A percentile compares a stretch with the other conserved stretches of the same genome.
Evolutionary conservation across 1,140 invertebrate genomes (phyloP).

Genomic region (Nomia melanderi): DNA sequence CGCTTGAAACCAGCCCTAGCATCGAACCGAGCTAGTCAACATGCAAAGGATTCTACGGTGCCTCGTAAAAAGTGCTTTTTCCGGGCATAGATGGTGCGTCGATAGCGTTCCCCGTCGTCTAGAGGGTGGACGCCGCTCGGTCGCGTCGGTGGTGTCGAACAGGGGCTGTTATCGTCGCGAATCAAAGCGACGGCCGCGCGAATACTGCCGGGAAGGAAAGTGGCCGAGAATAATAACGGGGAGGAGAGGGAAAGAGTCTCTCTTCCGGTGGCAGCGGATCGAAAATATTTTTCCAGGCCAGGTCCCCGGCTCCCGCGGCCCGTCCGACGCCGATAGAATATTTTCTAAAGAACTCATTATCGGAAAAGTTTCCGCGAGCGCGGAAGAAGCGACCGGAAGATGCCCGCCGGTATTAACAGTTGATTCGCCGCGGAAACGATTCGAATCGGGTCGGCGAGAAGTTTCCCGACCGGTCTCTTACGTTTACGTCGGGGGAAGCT

Average conservation of each 20-base stretch:
- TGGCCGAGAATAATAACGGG: constrained; percentile 25
- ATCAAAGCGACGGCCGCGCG: constrained; percentile 34
- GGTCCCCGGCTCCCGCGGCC: constrained; percentile 61
- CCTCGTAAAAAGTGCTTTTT: constrained; percentile 28
- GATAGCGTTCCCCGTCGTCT: constrained; percentile 58
- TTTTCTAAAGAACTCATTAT: constrained; percentile 69
- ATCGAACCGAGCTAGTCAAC: no score
- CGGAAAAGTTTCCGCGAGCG: constrained; percentile 50
- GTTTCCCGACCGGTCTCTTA: constrained; percentile 41
- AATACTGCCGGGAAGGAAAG: constrained; percentile 24
- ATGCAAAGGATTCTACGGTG: not conserved
- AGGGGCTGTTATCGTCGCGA: constrained; percentile 50
- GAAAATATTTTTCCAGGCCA: constrained; percentile 71
- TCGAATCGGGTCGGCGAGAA: constrained; percentile 52
- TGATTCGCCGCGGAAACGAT: constrained; percentile 54
- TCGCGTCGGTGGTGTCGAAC: constrained; percentile 8
- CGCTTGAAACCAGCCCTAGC: no score
- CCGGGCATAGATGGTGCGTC: constrained; percentile 20
- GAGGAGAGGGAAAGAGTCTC: not conserved
- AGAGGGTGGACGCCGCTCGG: constrained; percentile 46
- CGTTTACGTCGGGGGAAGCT: constrained; percentile 19
- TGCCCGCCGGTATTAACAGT: constrained; percentile 59
- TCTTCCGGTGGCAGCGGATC: constrained; percentile 18
- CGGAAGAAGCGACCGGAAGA: constrained; percentile 25
- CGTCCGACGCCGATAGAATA: constrained; percentile 65